Evolutionary conservation across 2,797 vertebrate genomes (phyloP).

Genomic region (Hypotaenidia philippensis): DNA sequence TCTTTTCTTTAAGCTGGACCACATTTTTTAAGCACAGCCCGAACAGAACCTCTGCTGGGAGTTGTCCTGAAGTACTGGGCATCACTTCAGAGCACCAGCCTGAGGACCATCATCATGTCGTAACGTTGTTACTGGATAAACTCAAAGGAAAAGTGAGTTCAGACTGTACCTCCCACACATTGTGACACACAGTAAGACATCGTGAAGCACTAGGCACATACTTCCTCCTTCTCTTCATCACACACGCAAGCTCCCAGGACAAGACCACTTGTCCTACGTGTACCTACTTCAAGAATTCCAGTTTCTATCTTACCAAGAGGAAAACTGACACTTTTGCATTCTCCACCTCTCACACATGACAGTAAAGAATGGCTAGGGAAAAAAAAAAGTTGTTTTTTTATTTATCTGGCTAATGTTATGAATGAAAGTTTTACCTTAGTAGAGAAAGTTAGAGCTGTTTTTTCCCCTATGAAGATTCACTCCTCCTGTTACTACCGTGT

Average conservation of each 20-base stretch:
- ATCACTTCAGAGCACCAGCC: background rate
- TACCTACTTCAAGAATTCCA: background rate
- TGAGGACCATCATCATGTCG: background rate
- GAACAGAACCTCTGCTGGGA: background rate
- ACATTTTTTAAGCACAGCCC: background rate
- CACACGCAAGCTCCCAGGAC: background rate
- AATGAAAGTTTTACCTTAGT: background rate
- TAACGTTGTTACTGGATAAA: background rate
- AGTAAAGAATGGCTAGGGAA: background rate
- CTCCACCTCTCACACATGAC: background rate
- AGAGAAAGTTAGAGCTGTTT: background rate
- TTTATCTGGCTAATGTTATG: background rate
- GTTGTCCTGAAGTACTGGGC: background rate
- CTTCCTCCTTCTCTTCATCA: background rate
- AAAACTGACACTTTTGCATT: background rate
- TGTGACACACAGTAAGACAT: background rate
- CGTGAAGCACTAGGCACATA: slow-evolving; percentile 37
- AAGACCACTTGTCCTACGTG: background rate
- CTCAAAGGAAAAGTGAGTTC: background rate
- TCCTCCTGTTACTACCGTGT: background rate
- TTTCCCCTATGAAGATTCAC: background rate
- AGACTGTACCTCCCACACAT: background rate
- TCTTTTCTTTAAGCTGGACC: slow-evolving; percentile 11
- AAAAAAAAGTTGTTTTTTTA: background rate
- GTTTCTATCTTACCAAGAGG: background rate